phyloP scores from a whole-genome alignment of 2,888 invertebrate species.

The Psococerastis gibbosa region DNA sequence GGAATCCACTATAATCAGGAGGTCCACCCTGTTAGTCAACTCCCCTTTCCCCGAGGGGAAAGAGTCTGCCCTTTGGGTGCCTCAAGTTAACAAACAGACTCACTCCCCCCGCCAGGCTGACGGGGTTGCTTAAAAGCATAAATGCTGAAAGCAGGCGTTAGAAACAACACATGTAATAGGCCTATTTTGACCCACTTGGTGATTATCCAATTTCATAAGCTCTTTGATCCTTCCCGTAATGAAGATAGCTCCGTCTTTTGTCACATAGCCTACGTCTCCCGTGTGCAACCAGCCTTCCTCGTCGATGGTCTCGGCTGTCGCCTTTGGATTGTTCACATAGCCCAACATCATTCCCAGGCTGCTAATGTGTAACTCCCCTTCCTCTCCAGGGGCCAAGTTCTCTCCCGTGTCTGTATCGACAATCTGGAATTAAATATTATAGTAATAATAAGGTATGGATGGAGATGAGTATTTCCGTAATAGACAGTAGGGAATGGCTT shows the following conservation, averaged over 20 bases:
- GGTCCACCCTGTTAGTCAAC: too few relatives aligned
- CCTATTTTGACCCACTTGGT: background rate
- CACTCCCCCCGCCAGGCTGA: too few relatives aligned
- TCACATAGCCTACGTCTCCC: constrained; percentile 1
- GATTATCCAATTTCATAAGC: constrained; percentile 6
- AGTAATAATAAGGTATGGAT: too few relatives aligned
- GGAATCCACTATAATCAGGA: too few relatives aligned
- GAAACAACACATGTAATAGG: too few relatives aligned
- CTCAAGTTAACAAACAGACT: too few relatives aligned
- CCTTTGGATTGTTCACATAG: background rate
- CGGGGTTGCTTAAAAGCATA: too few relatives aligned
- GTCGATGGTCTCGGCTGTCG: background rate
- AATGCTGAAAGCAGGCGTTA: too few relatives aligned
- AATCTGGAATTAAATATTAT: background rate
- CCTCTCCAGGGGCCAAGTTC: background rate
- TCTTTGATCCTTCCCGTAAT: constrained; percentile 6
- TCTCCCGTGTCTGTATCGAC: background rate
- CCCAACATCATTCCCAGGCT: background rate
- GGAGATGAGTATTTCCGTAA: too few relatives aligned
- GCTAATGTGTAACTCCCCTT: background rate
- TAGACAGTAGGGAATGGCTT: too few relatives aligned
- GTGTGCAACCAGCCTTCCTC: background rate
- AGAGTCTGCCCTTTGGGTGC: too few relatives aligned
- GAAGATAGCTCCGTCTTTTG: background rate
- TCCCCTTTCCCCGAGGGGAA: too few relatives aligned